A percentile compares a stretch with the other conserved stretches of the same genome.
phyloP scores from a whole-genome alignment of 1,140 invertebrate genomes.

The Platorchestia sp. region DNA sequence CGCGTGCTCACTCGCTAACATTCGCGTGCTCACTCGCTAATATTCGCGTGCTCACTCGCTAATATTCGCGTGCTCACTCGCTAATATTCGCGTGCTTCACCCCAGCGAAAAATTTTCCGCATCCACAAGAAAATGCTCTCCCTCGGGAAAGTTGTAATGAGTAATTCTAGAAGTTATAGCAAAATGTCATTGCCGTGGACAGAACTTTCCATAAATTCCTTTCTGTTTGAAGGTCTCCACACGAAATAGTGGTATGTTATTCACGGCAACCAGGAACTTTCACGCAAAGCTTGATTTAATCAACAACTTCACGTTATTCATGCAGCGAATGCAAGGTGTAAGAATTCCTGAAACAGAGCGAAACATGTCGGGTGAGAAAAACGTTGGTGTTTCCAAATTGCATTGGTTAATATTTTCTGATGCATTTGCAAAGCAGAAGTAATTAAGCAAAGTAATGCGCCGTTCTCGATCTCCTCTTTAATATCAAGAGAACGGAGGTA shows the following conservation, averaged over 20 bases:
- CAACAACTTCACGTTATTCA: neutral
- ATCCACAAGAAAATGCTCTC: neutral
- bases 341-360: neutral
- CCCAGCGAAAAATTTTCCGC: neutral
- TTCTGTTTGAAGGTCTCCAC: slow-evolving; percentile 45
- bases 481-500: too few species aligned
- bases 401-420: too few species aligned
- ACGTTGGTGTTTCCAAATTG: too few species aligned
- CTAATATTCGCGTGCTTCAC: neutral
- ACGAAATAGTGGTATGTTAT: slow-evolving; percentile 18
- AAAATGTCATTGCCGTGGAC: slow-evolving; percentile 47
- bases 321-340: neutral
- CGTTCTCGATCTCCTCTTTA: too few species aligned
- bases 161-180: slow-evolving; percentile 47
- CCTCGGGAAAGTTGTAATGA: slow-evolving; percentile 44
- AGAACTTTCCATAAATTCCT: slow-evolving; percentile 29
- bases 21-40: too few species aligned
- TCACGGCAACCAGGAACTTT: neutral
- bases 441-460: too few species aligned
- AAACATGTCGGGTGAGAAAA: too few species aligned
- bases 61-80: neutral
- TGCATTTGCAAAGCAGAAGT: too few species aligned
- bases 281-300: slow-evolving; percentile 18
- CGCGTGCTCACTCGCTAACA: too few species aligned
- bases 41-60: neutral